Base-by-base conservation (phyloP, 1,140 invertebrate genomes). In the Drosophila lowei region DNA sequence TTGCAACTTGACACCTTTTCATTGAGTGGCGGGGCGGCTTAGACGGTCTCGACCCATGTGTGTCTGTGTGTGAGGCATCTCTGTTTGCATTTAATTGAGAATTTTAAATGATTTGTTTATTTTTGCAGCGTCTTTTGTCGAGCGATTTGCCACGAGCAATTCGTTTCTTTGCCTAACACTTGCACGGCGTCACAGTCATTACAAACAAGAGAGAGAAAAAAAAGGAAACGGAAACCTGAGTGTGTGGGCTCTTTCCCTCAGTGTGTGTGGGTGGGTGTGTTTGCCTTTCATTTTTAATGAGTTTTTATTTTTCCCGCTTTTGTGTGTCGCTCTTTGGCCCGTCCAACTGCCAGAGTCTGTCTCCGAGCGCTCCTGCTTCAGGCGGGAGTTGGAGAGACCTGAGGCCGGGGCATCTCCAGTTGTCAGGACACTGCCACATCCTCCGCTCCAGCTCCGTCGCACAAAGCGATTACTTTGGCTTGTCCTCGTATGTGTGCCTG, bases 61-160 rank as follows among this genome's bases (percentile, higher is more conserved):
- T 21, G 18, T 59, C 23, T 3, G 8, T 30, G 43, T 54, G 44
- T 25, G 56, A 23, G 47, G 54, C 49, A 21, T 15, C 11, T 55
- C 53, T 85, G 67, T 84, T 85, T 79, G 73, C 77, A 63, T 86
- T 86, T 88, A 86, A 88, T 86, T 88, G 83, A 88, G 83, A 88
- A 88, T 88, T 88, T 88, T 62, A 83, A 88, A 88, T 88, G 81
- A 86, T 86, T 86, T 88, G 83, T 88, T 83, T 86, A 79, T 85
- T 65, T 76, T 84, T 47, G 42, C 47, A 61, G 52, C 76, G 65
- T 74, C 83, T 88, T 88, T 88, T 88, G 77, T 88, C 76, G 63
- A 79, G 77, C 76, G 66, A 72, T 75, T 74, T 60, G 73, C 83
- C 78, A 61, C 47, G 47, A 83, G 81, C 81, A 42, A 57, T 84